These are phyloP conservation scores for Ceratina australensis DNA, from an alignment of 1,140 invertebrate species.

Conservation along the genomic window DNA sequence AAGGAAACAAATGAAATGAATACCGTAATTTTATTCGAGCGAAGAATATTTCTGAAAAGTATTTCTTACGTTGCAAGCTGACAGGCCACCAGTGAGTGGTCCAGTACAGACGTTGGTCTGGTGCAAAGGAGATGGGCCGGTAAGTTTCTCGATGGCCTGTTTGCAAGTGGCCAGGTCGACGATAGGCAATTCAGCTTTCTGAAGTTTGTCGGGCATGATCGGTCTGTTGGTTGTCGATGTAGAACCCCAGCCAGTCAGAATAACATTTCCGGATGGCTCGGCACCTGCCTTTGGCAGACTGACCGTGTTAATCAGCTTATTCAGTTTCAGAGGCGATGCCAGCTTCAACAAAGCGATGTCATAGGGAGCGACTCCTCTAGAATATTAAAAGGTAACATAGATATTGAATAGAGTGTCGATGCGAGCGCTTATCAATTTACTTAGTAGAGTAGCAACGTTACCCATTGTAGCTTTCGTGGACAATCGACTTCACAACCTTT, in stretches of 20 bases:
- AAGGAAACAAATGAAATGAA: slow-evolving; percentile 3
- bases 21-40: background rate
- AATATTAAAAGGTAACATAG: slow-evolving; percentile 9
- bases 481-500: slow-evolving; percentile 68
- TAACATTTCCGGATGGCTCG: slow-evolving; percentile 67
- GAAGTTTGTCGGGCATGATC: slow-evolving; percentile 55
- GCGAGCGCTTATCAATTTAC: slow-evolving; percentile 1
- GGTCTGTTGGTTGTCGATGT: slow-evolving; percentile 47
- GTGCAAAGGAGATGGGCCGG: slow-evolving; percentile 63
- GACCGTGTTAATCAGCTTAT: slow-evolving; percentile 78
- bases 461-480: slow-evolving; percentile 80
- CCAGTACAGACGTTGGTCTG: slow-evolving; percentile 82
- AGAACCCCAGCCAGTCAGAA: slow-evolving; percentile 80
- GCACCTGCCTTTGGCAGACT: slow-evolving; percentile 71
- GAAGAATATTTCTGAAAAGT: background rate
- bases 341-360: slow-evolving; percentile 84
- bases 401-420: background rate
- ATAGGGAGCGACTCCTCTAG: slow-evolving; percentile 77
- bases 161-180: slow-evolving; percentile 56
- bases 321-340: slow-evolving; percentile 70
- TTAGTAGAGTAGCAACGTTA: slow-evolving; percentile 44
- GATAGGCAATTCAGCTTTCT: slow-evolving; percentile 54
- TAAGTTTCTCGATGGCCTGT: slow-evolving; percentile 37
- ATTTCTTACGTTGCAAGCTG: slow-evolving; percentile 83
- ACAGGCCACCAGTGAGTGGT: slow-evolving; percentile 79